Percentiles rank a stretch among this genome's conserved stretches.
These are phyloP conservation scores for Ardeotis arabs DNA, from an alignment of 2,113 vertebrate genomes.

Conservation along the genomic window DNA sequence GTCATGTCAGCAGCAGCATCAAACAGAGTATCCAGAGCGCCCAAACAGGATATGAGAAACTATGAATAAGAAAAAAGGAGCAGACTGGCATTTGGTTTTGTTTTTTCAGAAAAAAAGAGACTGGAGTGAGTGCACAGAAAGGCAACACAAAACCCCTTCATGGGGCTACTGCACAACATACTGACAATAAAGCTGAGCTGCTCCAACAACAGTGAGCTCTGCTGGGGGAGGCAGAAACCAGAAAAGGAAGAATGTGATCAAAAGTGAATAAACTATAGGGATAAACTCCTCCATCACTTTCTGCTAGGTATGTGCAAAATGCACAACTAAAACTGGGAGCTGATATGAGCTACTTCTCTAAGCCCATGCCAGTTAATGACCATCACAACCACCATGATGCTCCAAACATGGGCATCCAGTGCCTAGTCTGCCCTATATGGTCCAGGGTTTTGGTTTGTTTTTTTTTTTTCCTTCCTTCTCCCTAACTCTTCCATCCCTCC, in stretches of 20 bases:
- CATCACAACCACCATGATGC: rapidly evolving
- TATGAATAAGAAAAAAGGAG: not conserved
- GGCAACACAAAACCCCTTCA: not conserved
- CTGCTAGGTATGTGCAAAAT: not conserved
- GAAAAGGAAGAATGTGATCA: not conserved
- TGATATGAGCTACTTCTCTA: not conserved
- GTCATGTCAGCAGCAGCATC: not conserved
- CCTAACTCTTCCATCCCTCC: not conserved
- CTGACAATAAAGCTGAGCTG: not conserved
- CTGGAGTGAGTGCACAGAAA: not conserved
- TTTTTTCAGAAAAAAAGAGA: not conserved
- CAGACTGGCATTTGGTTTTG: not conserved
- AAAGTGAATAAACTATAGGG: not conserved
- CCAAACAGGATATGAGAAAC: not conserved
- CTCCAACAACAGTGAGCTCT: not conserved
- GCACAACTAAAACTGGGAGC: not conserved
- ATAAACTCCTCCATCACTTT: not conserved
- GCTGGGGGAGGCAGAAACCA: not conserved
- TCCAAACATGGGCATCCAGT: not conserved
- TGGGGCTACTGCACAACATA: not conserved
- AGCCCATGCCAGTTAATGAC: not conserved
- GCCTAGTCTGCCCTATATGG: not conserved
- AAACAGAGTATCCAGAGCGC: not conserved
- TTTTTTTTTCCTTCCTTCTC: not conserved
- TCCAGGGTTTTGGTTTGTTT: not conserved